phyloP scores from a whole-genome alignment of 2,888 invertebrate species.

The Chloroclystis v-ata region DNA sequence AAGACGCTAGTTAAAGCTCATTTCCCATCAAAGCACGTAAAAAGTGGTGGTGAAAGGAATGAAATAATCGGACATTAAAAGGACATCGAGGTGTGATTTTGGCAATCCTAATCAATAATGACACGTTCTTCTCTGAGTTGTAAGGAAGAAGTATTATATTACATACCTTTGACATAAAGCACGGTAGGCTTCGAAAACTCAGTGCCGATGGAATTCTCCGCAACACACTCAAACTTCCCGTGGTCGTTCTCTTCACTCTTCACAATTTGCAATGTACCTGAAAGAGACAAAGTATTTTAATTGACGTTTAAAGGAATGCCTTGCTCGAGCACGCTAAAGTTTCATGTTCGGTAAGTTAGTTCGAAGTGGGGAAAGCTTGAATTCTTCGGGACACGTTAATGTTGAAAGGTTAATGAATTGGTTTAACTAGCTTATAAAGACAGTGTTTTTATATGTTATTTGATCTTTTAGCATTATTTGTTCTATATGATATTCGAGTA shows the following conservation, averaged over 20 bases:
- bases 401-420: neutral
- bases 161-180: slow-evolving; percentile 93
- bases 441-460: no score
- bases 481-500: no score
- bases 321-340: slow-evolving; percentile 1
- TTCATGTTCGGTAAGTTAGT: slow-evolving; percentile 7
- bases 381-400: slow-evolving; percentile 1
- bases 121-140: no score
- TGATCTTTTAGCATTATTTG: no score
- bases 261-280: slow-evolving; percentile 92
- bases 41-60: no score
- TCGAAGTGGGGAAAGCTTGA: slow-evolving; percentile 1
- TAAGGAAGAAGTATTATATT: slow-evolving; percentile 3
- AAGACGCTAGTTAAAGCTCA: no score
- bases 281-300: slow-evolving; percentile 35
- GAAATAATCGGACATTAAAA: no score
- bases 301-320: slow-evolving; percentile 6
- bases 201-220: slow-evolving; percentile 94
- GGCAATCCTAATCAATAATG: no score
- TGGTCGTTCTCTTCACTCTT: slow-evolving; percentile 94
- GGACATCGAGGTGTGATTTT: no score
- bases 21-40: no score
- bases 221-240: slow-evolving; percentile 97
- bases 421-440: no score
- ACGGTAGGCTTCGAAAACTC: slow-evolving; percentile 94